Conservation (phyloP, 23 tunicate species). For the Phallusia fumigata region DNA sequence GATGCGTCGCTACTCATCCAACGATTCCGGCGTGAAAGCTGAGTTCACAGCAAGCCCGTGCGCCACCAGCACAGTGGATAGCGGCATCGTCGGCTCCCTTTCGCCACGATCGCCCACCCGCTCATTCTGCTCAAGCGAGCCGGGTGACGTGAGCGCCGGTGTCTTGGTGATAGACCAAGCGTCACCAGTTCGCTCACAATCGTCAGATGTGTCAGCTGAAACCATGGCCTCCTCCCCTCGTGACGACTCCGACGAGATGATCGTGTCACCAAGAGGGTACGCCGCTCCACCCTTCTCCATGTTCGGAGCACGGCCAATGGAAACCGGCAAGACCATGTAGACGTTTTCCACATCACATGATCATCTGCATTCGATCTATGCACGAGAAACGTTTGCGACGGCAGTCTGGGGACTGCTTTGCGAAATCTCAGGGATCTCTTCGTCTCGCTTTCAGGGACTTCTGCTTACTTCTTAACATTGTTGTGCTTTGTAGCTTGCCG, state of each 20-base stretch:
- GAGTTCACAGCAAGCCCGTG: slow-evolving; percentile 19
- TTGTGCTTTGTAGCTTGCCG: not conserved
- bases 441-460: not conserved
- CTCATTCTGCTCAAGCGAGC: slow-evolving; percentile 36
- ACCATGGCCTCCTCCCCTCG: slow-evolving; percentile 19
- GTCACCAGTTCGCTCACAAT: slow-evolving; percentile 27
- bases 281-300: slow-evolving; percentile 13
- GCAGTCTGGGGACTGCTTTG: not conserved
- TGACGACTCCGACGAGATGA: not conserved
- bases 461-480: not conserved
- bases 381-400: not conserved
- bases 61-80: slow-evolving; percentile 24
- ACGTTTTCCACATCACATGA: not conserved
- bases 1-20: slow-evolving; percentile 12
- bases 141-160: not conserved
- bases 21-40: slow-evolving; percentile 13
- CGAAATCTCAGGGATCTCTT: not conserved
- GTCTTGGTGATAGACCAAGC: slow-evolving; percentile 8
- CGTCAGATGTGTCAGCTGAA: slow-evolving; percentile 22
- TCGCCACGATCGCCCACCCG: slow-evolving; percentile 32
- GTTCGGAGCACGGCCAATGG: slow-evolving; percentile 8
- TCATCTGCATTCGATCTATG: not conserved
- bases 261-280: slow-evolving; percentile 16
- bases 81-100: slow-evolving; percentile 32
- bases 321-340: slow-evolving; percentile 22